Base-by-base conservation (phyloP, 2,113 vertebrate species). In the Corythoichthys intestinalis region DNA sequence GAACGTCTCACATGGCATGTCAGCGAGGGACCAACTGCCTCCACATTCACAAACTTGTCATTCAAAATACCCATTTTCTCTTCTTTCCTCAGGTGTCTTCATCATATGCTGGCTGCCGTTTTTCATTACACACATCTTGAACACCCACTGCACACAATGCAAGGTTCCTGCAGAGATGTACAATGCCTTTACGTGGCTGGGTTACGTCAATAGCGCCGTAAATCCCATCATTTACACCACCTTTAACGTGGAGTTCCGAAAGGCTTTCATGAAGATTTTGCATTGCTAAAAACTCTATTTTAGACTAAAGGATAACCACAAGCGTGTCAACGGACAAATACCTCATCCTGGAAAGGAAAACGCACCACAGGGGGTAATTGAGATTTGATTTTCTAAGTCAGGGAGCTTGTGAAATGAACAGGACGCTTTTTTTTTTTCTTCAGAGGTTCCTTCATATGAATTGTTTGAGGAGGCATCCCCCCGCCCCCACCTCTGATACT, bases 161-260 rank as follows among this genome's bases (percentile, higher is more conserved):
- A 91, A 90, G 76, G 95, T 99, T 74, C 94, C 97, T 0, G 93
- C 93, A 1, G 94, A 93, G 74, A 89, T 99, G 91, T 99, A 98
- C 88, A 99, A 94, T 34, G 95, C 95, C 79, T 98, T 96, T 83
- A 99, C 97, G 0, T 99, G 97, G 97, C 93, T 98, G 67, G 97
- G 97, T 71, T 98, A 99, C 0, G 96, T 99, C 86, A 99, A 99
- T 88, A 98, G 97, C 9, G 97, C 97, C 1, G 93, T 99, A 80
- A 99, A 99, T 85, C 97, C 97, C 28, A 97, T 99, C 81, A 99
- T 99, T 76, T 99, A 99, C 87, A 99, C 97, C 61, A 99, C 97
- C 74, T 99, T 99, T 86, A 99, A 99, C 77, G 87, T 98, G 0
- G 97, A 99, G 87, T 99, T 99, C 85, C 93, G 97, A 86, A 99